Conservation (phyloP, 2,113 vertebrate species). For the Myotis davidii region DNA sequence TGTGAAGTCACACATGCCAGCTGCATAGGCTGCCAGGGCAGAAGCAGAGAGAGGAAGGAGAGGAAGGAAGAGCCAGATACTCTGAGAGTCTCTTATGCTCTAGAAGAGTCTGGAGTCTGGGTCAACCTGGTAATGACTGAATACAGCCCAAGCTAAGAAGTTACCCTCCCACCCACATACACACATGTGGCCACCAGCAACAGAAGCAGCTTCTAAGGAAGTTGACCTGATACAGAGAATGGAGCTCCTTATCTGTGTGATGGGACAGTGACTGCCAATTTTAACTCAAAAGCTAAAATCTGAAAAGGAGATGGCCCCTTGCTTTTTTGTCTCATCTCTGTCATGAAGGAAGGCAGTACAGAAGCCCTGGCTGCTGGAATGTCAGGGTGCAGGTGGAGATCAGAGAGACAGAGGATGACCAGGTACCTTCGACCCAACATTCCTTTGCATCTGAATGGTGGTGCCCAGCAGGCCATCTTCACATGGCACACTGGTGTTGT, state of each 20-base stretch:
- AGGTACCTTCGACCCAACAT: neutral
- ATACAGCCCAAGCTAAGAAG: too few relatives aligned
- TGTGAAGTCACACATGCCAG: too few relatives aligned
- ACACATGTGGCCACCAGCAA: neutral
- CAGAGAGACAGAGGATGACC: neutral
- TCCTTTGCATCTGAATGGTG: neutral
- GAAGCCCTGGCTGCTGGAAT: neutral
- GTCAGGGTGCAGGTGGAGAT: neutral
- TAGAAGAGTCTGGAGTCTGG: neutral
- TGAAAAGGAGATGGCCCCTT: neutral
- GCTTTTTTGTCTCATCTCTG: neutral
- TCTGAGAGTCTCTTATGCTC: accelerated
- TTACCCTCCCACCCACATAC: too few relatives aligned
- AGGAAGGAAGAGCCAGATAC: too few relatives aligned
- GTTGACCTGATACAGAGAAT: neutral
- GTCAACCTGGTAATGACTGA: too few relatives aligned
- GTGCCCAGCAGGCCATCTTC: too few relatives aligned
- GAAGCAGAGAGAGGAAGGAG: neutral
- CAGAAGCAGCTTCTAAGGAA: too few relatives aligned
- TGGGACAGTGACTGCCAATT: too few relatives aligned
- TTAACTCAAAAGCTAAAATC: neutral
- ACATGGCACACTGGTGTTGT: neutral
- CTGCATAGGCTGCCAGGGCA: neutral
- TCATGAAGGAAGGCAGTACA: neutral
- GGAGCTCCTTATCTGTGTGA: too few relatives aligned